Base-by-base conservation (phyloP, 2,797 vertebrate species). In the Chiroxiphia lanceolata region DNA sequence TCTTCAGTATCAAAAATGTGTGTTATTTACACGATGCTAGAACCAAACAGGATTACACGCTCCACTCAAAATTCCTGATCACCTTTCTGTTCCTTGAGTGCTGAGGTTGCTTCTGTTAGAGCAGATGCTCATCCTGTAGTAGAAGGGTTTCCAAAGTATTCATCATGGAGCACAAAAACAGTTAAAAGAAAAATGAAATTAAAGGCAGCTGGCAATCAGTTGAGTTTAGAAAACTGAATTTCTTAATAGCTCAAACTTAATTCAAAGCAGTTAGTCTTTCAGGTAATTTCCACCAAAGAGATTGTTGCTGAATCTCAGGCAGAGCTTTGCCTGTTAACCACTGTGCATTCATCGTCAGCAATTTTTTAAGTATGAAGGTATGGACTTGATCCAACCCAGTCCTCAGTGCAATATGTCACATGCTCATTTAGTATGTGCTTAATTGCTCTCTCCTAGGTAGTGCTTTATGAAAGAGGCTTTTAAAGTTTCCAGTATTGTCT, bases 101-200 rank as follows among this genome's bases (percentile, higher is more conserved):
- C 72, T 88, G 61, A 45, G 51, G 36, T 90, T 83, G 56, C 36
- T 89, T 86, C 56, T 82, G 16, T 44, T 69, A 88, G 67, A 92
- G 54, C 57, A 85, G 71, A 63, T 53, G 38, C 33, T 64, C 19
- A 20, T 74, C 17, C 23, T 76, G 57, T 40, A 60, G 29, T 26
- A 34, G 82, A 38, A 89, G 7, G 5, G 16, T 48, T 92, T 95
- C 40, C 47, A 63, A 78, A 61, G 38, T 69, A 69, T 7, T 86
- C 13, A 14, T 93, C 57, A 65, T 2, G 3, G n/a, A 78, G 3
- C 36, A 63, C 63, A 86, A 91, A 76, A 75, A 40, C 18, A 74
- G 40, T 79, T 90, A 51, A 76, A 85, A 80, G 29, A 67, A 83
- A 92, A 92, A 90, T 33, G 3, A 77, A 92, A 93, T 82, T 88